Evolutionary conservation across 2,888 invertebrate genomes (phyloP), one percentile per base, ranked within the genome.

Genomic region (Campoplex nolae): DNA sequence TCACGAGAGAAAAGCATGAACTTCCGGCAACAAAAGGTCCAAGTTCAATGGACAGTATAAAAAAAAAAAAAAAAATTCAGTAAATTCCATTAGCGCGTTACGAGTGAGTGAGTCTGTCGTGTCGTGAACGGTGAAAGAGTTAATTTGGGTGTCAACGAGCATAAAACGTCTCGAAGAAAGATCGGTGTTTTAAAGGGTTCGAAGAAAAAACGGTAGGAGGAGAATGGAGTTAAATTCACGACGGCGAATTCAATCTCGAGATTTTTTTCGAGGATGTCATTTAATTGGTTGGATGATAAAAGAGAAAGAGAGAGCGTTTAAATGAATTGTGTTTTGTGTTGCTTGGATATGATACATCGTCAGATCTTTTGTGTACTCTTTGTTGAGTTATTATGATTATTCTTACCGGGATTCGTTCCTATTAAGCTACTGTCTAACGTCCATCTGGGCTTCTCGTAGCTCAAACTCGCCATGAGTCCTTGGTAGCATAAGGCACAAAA

Each of bases 401-500:
- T 77, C 85, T 90, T 90, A 96, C 96, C 97, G 91, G 97, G 97
- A 93, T 96, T 97, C 91, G 96, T 96, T 89, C 97, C 96, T 91
- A 99, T 98, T 80, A 98, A 95, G 58, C 98, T 98, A 0, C 96
- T 95, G 1, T 96, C 96, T 88, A 98, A 95, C 82, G 96, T 96
- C 96, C 97, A 98, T 90, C 95, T 97, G 0, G 99, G 99, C 88
- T 95, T 95, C n/a, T 95, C 94, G 0, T 96, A 94, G 88, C 96
- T 96, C 86, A 99, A 92, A 0, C 97, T 96, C 67, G 96, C 95
- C 91, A 97, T 95, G 90, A 99, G 96, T 1, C 97, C 97, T 86
- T 97, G 97, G 96, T 99, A 96, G 94, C 98, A 98, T 77, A 98
- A 96, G 0, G 97, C 96, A 94, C 98, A 99, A 92, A 99, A 95